phyloP scores from a whole-genome alignment of 2,797 vertebrate genomes.

The Tapirus indicus region DNA sequence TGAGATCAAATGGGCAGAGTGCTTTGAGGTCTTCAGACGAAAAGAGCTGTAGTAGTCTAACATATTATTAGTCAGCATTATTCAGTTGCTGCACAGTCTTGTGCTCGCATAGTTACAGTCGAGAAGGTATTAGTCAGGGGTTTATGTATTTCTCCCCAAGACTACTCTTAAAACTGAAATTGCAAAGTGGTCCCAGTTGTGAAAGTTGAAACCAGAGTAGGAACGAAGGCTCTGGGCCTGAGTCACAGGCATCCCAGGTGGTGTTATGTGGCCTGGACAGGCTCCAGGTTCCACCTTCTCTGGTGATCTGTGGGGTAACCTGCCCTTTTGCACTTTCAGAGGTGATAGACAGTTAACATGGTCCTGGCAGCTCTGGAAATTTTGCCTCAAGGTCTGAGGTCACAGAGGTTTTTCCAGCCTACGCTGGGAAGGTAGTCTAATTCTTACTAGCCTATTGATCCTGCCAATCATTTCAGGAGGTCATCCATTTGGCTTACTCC shows the following conservation, averaged over 20 bases:
- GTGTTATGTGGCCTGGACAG: conserved; percentile 65
- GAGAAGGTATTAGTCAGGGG: conserved; percentile 67
- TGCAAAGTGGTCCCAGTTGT: conserved; percentile 77
- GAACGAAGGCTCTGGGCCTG: not conserved
- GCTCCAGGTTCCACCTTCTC: conserved; percentile 66
- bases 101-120: not conserved
- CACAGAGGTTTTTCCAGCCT: conserved; percentile 63
- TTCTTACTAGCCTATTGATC: conserved; percentile 21
- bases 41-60: conserved; percentile 8
- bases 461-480: not conserved
- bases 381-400: conserved; percentile 57
- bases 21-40: conserved; percentile 61
- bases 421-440: not conserved
- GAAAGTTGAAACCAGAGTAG: conserved; percentile 70
- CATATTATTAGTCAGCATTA: conserved; percentile 58
- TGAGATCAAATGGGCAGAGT: not conserved
- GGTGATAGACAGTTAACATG: conserved; percentile 71
- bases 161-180: conserved; percentile 77
- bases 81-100: not conserved
- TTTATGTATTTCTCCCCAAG: conserved; percentile 79
- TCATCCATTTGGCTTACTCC: not conserved
- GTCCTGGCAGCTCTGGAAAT: conserved; percentile 55
- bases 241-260: not conserved
- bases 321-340: conserved; percentile 62
- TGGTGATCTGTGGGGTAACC: conserved; percentile 61